Conservation (phyloP, 2,888 invertebrate species). For the Drosophila borborema region DNA sequence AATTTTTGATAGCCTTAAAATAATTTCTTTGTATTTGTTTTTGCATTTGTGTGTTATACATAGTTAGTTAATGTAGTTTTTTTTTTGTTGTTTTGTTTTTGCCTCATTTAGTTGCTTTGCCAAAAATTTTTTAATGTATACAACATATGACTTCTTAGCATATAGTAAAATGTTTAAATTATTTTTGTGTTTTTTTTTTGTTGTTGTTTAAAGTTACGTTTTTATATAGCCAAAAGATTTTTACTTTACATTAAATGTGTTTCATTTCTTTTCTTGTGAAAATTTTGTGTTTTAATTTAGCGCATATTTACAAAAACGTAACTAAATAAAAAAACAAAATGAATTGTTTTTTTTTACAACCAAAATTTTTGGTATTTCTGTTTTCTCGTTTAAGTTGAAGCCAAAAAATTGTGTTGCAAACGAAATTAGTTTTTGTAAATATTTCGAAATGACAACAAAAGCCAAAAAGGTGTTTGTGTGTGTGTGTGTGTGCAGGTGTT, state of each 20-base stretch:
- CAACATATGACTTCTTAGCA: constrained; percentile 63
- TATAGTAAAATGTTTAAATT: constrained; percentile 47
- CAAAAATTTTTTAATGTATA: constrained; percentile 69
- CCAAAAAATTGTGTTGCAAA: constrained; percentile 32
- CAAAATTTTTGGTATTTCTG: constrained; percentile 19
- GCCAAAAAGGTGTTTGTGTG: constrained; percentile 53
- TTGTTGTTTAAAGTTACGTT: constrained; percentile 1
- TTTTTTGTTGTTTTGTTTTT: constrained; percentile 19
- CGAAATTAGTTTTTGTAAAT: constrained; percentile 52
- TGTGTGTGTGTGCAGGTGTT: constrained; percentile 20
- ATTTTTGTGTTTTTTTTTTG: not conserved
- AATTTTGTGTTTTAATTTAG: constrained; percentile 72
- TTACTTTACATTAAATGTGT: constrained; percentile 65
- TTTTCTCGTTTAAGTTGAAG: constrained; percentile 14
- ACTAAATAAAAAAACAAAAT: constrained; percentile 64
- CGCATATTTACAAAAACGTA: constrained; percentile 85
- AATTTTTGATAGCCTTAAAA: constrained; percentile 73
- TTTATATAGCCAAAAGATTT: constrained; percentile 68
- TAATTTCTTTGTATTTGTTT: constrained; percentile 77
- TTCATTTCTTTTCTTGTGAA: constrained; percentile 21
- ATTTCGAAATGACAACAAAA: constrained; percentile 43
- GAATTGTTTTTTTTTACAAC: constrained; percentile 24
- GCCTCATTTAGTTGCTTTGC: constrained; percentile 80
- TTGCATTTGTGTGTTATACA: constrained; percentile 52
- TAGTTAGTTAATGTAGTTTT: constrained; percentile 46